Conservation (phyloP, 2,797 vertebrate genomes). For the Avahi laniger region DNA sequence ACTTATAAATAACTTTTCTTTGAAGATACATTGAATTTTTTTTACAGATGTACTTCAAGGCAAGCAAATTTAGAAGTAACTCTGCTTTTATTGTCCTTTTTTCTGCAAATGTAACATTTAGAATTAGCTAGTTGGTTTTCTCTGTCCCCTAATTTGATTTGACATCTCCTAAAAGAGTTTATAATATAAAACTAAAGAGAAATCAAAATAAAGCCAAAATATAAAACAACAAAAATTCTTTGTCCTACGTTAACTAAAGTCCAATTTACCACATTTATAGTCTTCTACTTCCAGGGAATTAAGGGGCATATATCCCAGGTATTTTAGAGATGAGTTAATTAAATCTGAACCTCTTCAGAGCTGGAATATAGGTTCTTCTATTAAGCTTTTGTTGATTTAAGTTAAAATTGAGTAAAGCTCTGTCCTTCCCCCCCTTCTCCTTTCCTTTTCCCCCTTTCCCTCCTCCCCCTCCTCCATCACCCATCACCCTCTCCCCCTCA, state of each 20-base stretch:
- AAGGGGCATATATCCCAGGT: not conserved
- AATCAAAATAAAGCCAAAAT: not conserved
- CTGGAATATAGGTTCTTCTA: not conserved
- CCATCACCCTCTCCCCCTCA: too few relatives aligned
- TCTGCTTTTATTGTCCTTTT: constrained; percentile 1
- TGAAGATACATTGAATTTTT: not conserved
- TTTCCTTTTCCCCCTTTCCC: too few relatives aligned
- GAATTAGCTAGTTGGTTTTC: not conserved
- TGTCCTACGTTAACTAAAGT: not conserved
- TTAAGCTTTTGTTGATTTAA: not conserved
- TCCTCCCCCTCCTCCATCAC: too few relatives aligned
- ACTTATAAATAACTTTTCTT: constrained; percentile 9
- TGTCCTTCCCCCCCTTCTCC: not conserved
- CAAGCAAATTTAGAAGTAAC: not conserved
- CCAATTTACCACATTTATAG: not conserved
- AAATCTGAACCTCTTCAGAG: not conserved
- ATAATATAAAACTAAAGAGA: not conserved
- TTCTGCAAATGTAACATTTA: not conserved
- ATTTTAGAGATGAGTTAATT: not conserved
- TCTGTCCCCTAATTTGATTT: not conserved
- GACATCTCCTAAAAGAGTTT: not conserved
- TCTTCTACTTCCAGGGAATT: not conserved
- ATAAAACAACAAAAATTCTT: not conserved
- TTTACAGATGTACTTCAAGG: not conserved
- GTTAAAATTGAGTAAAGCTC: not conserved